Evolutionary conservation across 2,113 vertebrate species (phyloP).

Genomic region (Nesospiza acunhae): DNA sequence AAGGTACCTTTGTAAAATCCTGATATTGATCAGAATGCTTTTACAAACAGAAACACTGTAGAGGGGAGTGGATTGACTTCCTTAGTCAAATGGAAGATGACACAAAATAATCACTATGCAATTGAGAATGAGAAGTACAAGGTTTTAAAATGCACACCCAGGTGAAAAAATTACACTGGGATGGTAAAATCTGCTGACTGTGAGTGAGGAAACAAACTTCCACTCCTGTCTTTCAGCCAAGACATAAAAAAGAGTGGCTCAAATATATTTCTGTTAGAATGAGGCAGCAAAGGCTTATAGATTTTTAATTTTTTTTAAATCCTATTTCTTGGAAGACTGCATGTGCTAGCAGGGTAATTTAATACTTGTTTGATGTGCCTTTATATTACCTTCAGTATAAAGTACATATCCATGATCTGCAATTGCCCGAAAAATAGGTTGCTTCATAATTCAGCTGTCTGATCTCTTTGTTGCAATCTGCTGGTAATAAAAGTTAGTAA

Average conservation of each 20-base stretch:
- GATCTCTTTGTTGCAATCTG: neutral
- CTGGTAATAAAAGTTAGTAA: neutral
- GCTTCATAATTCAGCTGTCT: conserved; percentile 7
- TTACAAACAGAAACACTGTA: neutral
- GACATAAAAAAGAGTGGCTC: neutral
- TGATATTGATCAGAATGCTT: neutral
- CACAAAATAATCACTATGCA: neutral
- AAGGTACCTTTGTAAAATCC: neutral
- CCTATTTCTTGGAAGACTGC: neutral
- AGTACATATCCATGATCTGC: neutral
- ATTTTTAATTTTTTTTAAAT: neutral
- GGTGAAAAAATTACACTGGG: neutral
- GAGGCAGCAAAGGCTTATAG: neutral
- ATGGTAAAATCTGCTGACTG: neutral
- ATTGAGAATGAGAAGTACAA: neutral
- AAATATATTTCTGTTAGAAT: neutral
- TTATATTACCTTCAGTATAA: conserved; percentile 33
- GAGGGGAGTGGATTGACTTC: neutral
- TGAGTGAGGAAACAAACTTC: neutral
- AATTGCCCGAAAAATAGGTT: neutral
- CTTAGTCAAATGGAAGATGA: neutral
- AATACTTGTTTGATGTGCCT: conserved; percentile 14
- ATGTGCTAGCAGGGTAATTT: conserved; percentile 22
- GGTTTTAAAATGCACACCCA: neutral
- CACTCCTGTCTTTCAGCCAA: neutral